Conservation (phyloP, 2,888 invertebrate genomes). For the Pseudococcus viburni region DNA sequence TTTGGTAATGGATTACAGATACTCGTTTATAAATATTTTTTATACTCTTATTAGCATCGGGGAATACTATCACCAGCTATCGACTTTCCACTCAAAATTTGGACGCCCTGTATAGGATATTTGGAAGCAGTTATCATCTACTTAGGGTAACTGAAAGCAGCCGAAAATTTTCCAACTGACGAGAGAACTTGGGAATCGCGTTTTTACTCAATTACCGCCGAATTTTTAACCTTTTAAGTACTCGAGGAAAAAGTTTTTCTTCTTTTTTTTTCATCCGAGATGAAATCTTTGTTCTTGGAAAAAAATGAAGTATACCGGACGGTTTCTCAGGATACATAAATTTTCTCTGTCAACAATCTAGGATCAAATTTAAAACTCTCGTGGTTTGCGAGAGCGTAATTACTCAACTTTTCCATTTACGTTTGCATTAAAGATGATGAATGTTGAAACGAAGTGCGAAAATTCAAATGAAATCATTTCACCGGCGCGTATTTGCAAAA, state of each 20-base stretch:
- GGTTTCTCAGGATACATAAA: constrained; percentile 31
- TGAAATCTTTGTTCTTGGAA: constrained; percentile 1
- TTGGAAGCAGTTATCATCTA: not conserved
- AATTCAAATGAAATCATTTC: not conserved
- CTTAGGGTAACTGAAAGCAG: not conserved
- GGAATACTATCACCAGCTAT: too few species aligned
- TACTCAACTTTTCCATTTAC: constrained; percentile 24
- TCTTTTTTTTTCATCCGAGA: not conserved
- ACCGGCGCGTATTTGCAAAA: not conserved
- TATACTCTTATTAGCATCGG: too few species aligned
- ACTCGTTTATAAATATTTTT: too few species aligned
- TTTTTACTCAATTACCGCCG: not conserved
- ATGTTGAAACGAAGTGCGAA: not conserved
- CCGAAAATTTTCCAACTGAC: not conserved
- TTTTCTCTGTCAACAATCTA: not conserved
- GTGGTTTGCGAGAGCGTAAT: not conserved
- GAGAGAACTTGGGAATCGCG: not conserved
- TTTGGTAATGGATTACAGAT: too few species aligned
- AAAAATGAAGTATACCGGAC: constrained; percentile 1
- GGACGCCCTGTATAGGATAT: too few species aligned
- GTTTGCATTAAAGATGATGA: not conserved
- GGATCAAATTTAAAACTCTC: constrained; percentile 20
- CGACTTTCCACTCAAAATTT: too few species aligned
- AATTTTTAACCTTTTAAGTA: constrained; percentile 4
- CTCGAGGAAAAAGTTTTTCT: not conserved